These are phyloP conservation scores for Arothron firmamentum DNA, from an alignment of 2,113 vertebrate species.

Conservation along the genomic window DNA sequence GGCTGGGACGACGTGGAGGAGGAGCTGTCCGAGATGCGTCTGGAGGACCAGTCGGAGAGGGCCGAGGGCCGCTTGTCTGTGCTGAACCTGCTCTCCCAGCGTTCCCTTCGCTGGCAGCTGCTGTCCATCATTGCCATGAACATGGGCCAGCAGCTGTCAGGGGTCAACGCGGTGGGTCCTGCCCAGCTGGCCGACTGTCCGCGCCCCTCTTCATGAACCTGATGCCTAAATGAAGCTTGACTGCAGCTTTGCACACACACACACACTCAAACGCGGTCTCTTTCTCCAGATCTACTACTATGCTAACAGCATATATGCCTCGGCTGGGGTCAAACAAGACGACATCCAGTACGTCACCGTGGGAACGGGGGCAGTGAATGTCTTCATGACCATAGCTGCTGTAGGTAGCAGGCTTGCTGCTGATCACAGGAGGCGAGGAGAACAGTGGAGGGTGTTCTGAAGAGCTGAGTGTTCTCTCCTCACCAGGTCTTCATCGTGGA, in stretches of 20 bases:
- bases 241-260: no score
- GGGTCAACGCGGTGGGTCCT: conserved; percentile 81
- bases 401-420: conserved; percentile 70
- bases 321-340: conserved; percentile 72
- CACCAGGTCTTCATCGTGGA: conserved; percentile 88
- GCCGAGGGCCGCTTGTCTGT: conserved; percentile 79
- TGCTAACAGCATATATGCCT: conserved; percentile 82
- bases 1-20: conserved; percentile 76
- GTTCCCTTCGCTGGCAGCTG: conserved; percentile 87
- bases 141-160: conserved; percentile 91
- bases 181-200: neutral
- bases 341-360: conserved; percentile 85
- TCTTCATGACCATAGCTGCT: conserved; percentile 82
- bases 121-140: conserved; percentile 82
- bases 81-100: conserved; percentile 75
- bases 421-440: neutral
- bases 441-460: neutral
- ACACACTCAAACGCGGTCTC: neutral
- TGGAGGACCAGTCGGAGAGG: conserved; percentile 81
- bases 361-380: conserved; percentile 85
- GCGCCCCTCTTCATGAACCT: neutral
- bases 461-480: neutral
- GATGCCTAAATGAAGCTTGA: neutral
- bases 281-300: conserved; percentile 90
- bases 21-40: conserved; percentile 82